phyloP scores from a whole-genome alignment of 1,140 invertebrate genomes.

The Diabrotica virgifera region DNA sequence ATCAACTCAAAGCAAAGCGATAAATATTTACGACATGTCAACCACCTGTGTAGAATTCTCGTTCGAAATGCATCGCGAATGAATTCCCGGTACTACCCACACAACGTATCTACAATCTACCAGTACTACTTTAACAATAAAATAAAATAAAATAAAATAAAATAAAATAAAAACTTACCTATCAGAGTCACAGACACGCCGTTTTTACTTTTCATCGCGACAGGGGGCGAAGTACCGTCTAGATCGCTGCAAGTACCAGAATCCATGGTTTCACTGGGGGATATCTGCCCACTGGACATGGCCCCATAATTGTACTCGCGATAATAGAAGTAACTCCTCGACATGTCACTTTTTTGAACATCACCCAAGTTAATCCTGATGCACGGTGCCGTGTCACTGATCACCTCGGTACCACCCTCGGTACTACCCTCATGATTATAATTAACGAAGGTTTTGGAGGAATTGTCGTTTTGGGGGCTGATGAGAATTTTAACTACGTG shows the following conservation, averaged over 20 bases:
- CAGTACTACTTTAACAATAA: neutral
- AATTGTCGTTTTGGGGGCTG: conserved; percentile 15
- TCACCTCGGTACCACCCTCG: neutral
- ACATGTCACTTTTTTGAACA: conserved; percentile 34
- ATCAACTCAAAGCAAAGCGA: too few relatives aligned
- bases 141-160: conserved; percentile 4
- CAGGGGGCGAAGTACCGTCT: conserved; percentile 69
- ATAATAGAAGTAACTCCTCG: conserved; percentile 56
- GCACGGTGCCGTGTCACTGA: conserved; percentile 43
- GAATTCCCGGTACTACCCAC: too few relatives aligned
- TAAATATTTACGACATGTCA: too few relatives aligned
- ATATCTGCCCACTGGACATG: conserved; percentile 74
- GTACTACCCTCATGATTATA: neutral
- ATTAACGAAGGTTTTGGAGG: conserved; percentile 12
- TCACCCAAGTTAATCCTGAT: conserved; percentile 52
- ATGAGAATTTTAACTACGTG: conserved; percentile 34
- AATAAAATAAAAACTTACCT: conserved; percentile 26
- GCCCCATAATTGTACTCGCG: conserved; percentile 46
- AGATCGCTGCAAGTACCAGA: conserved; percentile 80
- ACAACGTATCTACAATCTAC: neutral
- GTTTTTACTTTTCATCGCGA: conserved; percentile 62
- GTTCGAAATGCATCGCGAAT: too few relatives aligned
- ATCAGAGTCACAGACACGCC: conserved; percentile 50
- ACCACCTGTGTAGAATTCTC: too few relatives aligned
- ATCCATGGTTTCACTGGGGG: conserved; percentile 73